Base-by-base conservation (phyloP, 2,888 invertebrate genomes). In the Baccha elongata region DNA sequence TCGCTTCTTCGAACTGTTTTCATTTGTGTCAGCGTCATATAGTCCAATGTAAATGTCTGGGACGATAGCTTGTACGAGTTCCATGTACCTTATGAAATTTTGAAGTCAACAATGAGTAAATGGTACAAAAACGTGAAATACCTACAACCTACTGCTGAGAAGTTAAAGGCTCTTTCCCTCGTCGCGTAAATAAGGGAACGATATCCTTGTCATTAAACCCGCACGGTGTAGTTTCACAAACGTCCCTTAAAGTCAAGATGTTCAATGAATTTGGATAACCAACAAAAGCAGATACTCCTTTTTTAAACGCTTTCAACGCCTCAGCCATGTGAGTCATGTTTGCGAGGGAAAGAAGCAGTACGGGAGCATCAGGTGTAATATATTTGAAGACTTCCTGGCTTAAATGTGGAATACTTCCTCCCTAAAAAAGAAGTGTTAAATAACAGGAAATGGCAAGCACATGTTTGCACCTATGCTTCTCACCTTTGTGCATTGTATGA, bases 41-140 rank as follows among this genome's bases (percentile, higher is more conserved):
- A 98, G 91, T 11, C 95, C 93, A 88, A 96, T 94, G 91, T 95
- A 96, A 88, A 96, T 93, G 89, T 97, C 96, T 40, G 98, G 97
- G 89, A 93, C 93, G 88, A 95, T 94, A 23, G 92, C 90, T 91
- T 96, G 95, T 85, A 97, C 93, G 37, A 95, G 88, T 86, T 95
- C 93, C 94, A 97, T 95, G 89, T 95, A 96, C 86, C 94, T 94
- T 0, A 46, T 37, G 13, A 37, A 13, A 35, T 35, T 1, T 11
- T 53, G n/a, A n/a, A 53, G 6, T 52, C 3, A 10, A 0, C 3
- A 23, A n/a, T 35, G 2, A 44, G 32, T 17, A 1, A 1, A 29
- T n/a, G n/a, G n/a, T 17, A 8, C 46, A 40, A 11, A 60, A 68
- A 15, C 2, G 4, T n/a, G 11, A 21, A 32, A 32, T 52, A 79